Conservation (phyloP, 2,113 vertebrate genomes). For the Perca flavescens region DNA sequence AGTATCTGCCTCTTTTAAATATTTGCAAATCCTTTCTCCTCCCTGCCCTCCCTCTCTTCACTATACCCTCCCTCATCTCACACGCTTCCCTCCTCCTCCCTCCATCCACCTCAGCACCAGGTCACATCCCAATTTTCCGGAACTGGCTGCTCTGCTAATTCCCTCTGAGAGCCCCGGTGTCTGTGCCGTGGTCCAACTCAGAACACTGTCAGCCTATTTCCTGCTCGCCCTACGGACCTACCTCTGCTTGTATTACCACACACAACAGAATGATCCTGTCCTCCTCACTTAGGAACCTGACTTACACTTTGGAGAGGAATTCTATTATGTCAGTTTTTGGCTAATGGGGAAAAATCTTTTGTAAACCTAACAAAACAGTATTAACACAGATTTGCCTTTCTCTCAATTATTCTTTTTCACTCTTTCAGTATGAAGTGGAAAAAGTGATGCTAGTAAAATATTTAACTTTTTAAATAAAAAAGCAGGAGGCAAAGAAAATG, state of each 20-base stretch:
- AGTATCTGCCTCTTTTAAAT: not conserved
- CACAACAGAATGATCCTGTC: slow-evolving; percentile 18
- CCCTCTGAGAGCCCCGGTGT: slow-evolving; percentile 62
- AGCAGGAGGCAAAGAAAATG: not conserved
- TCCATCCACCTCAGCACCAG: slow-evolving; percentile 43
- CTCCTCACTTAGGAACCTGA: slow-evolving; percentile 3
- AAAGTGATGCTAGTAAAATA: not conserved
- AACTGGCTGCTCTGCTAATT: slow-evolving; percentile 66
- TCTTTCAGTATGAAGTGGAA: not conserved
- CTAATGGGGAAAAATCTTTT: not conserved
- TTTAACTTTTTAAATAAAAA: not conserved
- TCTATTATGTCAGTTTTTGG: not conserved
- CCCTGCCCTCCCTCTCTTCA: not conserved
- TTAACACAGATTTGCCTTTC: not conserved
- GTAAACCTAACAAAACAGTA: not conserved
- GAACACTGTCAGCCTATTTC: slow-evolving; percentile 51
- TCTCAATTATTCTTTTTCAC: not conserved
- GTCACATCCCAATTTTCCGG: slow-evolving; percentile 65
- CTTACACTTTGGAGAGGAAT: slow-evolving; percentile 2
- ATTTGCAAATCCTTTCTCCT: not conserved
- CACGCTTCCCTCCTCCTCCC: not conserved
- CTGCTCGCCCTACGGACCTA: slow-evolving; percentile 35
- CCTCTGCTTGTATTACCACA: slow-evolving; percentile 32
- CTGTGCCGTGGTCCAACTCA: slow-evolving; percentile 35
- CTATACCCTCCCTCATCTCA: not conserved